Base-by-base conservation (phyloP, 1,140 invertebrate genomes). In the Drosophila repletoides region DNA sequence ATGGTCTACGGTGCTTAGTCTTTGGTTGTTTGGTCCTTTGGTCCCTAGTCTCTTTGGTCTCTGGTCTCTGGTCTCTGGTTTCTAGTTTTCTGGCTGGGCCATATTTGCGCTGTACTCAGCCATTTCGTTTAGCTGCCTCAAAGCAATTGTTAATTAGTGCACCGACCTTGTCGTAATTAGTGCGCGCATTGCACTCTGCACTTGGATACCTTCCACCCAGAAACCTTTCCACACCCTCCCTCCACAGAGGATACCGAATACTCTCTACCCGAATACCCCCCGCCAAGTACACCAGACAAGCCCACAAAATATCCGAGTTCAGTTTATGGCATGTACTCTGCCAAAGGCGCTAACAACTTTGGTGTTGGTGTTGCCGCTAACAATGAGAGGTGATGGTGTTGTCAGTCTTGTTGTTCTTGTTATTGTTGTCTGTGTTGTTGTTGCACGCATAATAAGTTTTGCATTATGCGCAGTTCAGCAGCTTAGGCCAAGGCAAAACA, bases 71-170 rank as follows among this genome's bases (percentile, higher is more conserved):
- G 12, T 15, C 26, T 38, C 7, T 28, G 3, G 10, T 14, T 26
- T n/a, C 26, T 29, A 5, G 0, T 10, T n/a, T 38, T n/a, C 45
- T 10, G 45, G 17, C 34, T 19, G 48, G 19, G 26, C 49, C 48
- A 12, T 53, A 51, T 52, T 55, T 55, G 59, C 48, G 12, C 28
- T 28, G 19, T 24, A 24, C 40, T 41, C 19, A 19, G 53, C 17
- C 75, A 58, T 80, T 70, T 71, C 76, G 72, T 64, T 80, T 68
- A 76, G 70, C 72, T 76, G 76, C 72, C 76, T 80, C 58, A 81
- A 76, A 81, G 77, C 76, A 58, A 80, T 83, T 80, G 76, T 80
- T 80, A 80, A 81, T 80, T 80, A 80, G 76, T 83, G 76, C 76
- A 80, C 67, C 76, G 77, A 80, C 76, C 76, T 81, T 80, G 76